Evolutionary conservation across 2,888 invertebrate genomes (phyloP), one percentile per base, ranked within the genome.

Genomic region (Melanophora roralis): DNA sequence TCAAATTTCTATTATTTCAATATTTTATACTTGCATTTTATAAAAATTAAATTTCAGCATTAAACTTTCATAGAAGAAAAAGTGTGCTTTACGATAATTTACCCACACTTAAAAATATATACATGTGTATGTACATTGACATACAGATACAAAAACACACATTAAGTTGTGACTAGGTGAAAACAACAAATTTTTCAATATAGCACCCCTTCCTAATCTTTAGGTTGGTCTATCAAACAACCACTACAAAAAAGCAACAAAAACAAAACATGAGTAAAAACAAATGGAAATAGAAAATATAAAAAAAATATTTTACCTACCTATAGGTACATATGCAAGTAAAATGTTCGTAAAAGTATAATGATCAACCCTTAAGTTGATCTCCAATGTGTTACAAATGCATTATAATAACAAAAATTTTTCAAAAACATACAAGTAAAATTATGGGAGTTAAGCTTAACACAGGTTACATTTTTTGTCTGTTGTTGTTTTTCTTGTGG

Each of bases 311-410:
- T 34, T 32, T 21, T 12, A 57, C 55, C 32, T n/a, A n/a, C n/a
- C n/a, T n/a, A n/a, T n/a, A 6, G 27, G 27, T 5, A 27, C 6
- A 27, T 27, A 27, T 27, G 3, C 4, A 3, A 27, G 4, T 5
- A 6, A 6, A 27, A 27, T 6, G 27, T 27, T 32, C 32, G 59
- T 23, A 23, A 16, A n/a, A 14, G 38, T 34, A 51, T 27, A 69
- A 40, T 51, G 80, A 80, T 80, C 80, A 76, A 68, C 80, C 80
- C 80, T n/a, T 80, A 73, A 80, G 64, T 76, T 57, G 79, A 80
- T 80, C 80, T 71, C 43, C n/a, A 79, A 7, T 19, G 32, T 23
- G 9, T 12, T 27, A 27, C 6, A 27, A 27, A 27, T 5, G 27
- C 6, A 38, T 16, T 2, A 43, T 51, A 36, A 49, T 47, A 57